Percentiles rank a stretch among this genome's conserved stretches.
phyloP scores from a whole-genome alignment of 2,113 vertebrate genomes.

The Osmerus mordax region DNA sequence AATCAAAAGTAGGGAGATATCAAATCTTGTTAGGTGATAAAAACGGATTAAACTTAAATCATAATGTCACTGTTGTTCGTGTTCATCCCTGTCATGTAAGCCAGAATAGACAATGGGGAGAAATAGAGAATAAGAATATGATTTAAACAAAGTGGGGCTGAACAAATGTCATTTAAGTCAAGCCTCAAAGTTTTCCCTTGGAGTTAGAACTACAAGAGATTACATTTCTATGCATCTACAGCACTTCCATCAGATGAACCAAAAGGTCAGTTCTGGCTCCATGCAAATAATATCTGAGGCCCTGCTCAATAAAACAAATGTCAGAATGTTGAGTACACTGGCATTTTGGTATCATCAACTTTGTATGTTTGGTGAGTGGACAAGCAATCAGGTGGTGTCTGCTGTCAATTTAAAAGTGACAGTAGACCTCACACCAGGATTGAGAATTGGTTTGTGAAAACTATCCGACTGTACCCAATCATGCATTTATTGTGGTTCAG shows the following conservation, averaged over 20 bases:
- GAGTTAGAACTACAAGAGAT: constrained; percentile 7
- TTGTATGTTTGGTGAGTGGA: constrained; percentile 19
- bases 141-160: neutral
- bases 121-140: neutral
- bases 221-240: constrained; percentile 25
- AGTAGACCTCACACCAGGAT: neutral
- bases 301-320: constrained; percentile 31
- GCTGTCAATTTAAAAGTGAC: neutral
- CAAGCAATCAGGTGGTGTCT: constrained; percentile 18
- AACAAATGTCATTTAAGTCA: neutral
- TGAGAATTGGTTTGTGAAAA: too few relatives aligned
- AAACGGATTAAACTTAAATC: constrained; percentile 50
- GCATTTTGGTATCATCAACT: constrained; percentile 26
- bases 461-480: too few relatives aligned
- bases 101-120: constrained; percentile 24
- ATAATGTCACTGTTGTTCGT: constrained; percentile 51
- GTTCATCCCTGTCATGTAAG: constrained; percentile 31
- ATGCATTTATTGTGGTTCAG: too few relatives aligned
- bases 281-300: constrained; percentile 38
- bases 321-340: constrained; percentile 33
- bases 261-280: constrained; percentile 48
- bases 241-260: constrained; percentile 17
- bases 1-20: constrained; percentile 43
- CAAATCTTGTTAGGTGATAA: constrained; percentile 50
- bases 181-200: constrained; percentile 7